Conservation (phyloP, 2,888 invertebrate genomes). For the Zygaena filipendulae region DNA sequence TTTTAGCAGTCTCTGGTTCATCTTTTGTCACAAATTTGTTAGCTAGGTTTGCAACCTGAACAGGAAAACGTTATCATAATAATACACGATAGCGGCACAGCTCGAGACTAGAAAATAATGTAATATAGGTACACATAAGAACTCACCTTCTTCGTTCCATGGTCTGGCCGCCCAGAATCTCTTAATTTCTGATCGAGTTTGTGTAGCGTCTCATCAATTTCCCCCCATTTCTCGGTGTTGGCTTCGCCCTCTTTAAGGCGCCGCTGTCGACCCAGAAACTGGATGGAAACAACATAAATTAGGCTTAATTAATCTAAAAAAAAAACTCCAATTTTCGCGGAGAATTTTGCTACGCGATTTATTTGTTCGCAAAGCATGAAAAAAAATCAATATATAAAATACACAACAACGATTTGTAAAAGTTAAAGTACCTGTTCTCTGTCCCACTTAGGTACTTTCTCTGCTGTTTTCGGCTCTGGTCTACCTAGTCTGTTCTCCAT, state of each 20-base stretch:
- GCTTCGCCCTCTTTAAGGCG: slow-evolving; percentile 46
- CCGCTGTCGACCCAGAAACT: slow-evolving; percentile 51
- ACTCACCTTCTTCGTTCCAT: slow-evolving; percentile 72
- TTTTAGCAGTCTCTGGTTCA: slow-evolving; percentile 50
- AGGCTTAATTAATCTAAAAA: no score
- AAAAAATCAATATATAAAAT: no score
- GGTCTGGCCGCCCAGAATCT: slow-evolving; percentile 50
- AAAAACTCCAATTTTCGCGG: background rate
- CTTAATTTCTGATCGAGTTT: slow-evolving; percentile 46
- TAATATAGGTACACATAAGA: no score
- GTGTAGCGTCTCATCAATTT: slow-evolving; percentile 49
- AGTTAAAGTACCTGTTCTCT: slow-evolving; percentile 72
- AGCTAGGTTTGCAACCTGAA: slow-evolving; percentile 85
- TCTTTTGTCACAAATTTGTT: slow-evolving; percentile 72
- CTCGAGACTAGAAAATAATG: no score
- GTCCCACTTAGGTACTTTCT: slow-evolving; percentile 93
- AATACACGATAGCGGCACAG: no score
- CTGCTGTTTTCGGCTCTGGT: slow-evolving; percentile 69
- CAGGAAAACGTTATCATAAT: slow-evolving; percentile 7
- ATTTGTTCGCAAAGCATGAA: no score
- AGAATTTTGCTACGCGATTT: no score
- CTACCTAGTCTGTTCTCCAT: slow-evolving; percentile 78
- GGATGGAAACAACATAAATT: slow-evolving; percentile 1
- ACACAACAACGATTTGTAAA: no score
- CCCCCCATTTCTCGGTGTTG: slow-evolving; percentile 48